These are phyloP conservation scores for Trachurus trachurus DNA, from an alignment of 2,797 vertebrate genomes.

Conservation along the genomic window DNA sequence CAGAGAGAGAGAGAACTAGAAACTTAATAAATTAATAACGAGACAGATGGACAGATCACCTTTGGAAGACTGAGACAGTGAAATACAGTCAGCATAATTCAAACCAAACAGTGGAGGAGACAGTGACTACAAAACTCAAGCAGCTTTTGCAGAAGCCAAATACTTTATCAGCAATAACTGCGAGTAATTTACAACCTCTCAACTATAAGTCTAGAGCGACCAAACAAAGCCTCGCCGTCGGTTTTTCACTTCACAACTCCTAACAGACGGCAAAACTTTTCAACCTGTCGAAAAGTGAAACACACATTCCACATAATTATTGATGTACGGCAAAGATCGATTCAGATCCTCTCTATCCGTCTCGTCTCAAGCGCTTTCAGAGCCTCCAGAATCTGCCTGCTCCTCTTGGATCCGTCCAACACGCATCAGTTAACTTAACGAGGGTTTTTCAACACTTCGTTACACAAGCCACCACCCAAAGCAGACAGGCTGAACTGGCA, in stretches of 20 bases:
- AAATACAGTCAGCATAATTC: constrained; percentile 12
- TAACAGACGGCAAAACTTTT: constrained; percentile 4
- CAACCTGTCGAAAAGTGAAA: background rate
- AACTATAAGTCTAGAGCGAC: constrained; percentile 7
- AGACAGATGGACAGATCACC: constrained; percentile 27
- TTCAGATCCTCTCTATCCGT: background rate
- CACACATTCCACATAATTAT: background rate
- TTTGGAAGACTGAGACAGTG: constrained; percentile 4
- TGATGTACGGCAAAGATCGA: background rate
- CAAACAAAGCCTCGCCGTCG: background rate
- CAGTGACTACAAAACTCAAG: constrained; percentile 20
- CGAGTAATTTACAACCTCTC: constrained; percentile 14
- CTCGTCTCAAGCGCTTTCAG: constrained; percentile 1
- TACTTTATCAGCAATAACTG: constrained; percentile 24
- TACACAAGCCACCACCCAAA: background rate
- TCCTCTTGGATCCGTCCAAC: background rate
- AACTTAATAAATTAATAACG: constrained; percentile 28
- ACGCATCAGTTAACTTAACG: background rate
- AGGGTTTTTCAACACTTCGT: constrained; percentile 14
- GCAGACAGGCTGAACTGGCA: too few species aligned
- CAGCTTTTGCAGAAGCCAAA: constrained; percentile 19
- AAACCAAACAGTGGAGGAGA: constrained; percentile 6
- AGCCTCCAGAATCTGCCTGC: background rate
- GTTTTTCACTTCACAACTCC: constrained; percentile 7
- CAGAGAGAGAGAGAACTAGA: constrained; percentile 18